Evolutionary conservation across 2,797 vertebrate genomes (phyloP).

Genomic region (Buphagus erythrorhynchus): DNA sequence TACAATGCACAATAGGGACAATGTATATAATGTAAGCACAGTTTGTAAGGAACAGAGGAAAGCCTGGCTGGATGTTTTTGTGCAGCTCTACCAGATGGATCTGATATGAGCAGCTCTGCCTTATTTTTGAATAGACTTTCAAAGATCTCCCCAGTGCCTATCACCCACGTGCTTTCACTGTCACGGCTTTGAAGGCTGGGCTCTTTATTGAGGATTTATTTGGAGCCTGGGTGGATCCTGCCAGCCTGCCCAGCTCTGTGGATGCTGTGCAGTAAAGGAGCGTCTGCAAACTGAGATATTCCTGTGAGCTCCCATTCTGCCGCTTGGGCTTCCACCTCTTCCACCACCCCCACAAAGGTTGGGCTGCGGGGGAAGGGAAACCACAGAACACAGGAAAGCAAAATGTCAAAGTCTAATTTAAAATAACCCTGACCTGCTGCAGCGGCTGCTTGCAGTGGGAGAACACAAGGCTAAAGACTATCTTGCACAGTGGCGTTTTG

Average conservation of each 20-base stretch:
- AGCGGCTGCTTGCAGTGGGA: not conserved
- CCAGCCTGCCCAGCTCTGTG: not conserved
- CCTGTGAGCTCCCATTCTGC: not conserved
- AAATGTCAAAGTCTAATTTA: not conserved
- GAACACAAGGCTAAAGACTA: not conserved
- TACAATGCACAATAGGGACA: slow-evolving; percentile 47
- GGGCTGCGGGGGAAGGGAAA: not conserved
- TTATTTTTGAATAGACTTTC: not conserved
- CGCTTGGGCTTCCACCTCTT: not conserved
- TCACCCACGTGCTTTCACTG: not conserved
- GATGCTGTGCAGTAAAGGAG: not conserved
- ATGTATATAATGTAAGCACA: not conserved
- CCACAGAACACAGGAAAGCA: not conserved
- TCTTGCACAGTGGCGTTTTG: not conserved
- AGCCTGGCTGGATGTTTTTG: not conserved
- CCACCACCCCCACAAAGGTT: not conserved
- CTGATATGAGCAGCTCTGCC: not conserved
- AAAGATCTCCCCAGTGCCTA: not conserved
- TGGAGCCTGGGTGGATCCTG: not conserved
- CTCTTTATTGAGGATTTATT: accelerated
- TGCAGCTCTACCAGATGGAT: not conserved
- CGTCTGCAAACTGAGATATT: not conserved
- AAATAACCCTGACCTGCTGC: not conserved
- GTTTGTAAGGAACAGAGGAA: not conserved
- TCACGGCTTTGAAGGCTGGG: not conserved